Conservation (phyloP, 1,140 invertebrate genomes). For the Pseudoatta argentina region DNA sequence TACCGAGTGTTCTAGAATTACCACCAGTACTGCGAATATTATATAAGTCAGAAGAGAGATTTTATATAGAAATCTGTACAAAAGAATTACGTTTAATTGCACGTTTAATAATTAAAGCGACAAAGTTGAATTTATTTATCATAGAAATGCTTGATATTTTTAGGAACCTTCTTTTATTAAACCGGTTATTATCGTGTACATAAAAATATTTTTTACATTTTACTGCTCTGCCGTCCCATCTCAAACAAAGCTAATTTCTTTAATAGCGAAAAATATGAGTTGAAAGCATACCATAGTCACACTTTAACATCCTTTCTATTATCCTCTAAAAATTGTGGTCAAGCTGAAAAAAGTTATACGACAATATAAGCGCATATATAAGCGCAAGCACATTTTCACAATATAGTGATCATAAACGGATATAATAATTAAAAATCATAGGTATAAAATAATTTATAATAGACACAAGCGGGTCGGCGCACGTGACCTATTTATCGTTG, state of each 20-base stretch:
- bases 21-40: not conserved
- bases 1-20: conserved; percentile 11
- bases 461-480: conserved; percentile 49
- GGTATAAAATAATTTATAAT: conserved; percentile 59
- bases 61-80: not conserved
- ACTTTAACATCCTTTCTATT: conserved; percentile 47
- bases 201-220: conserved; percentile 57
- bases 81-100: not conserved
- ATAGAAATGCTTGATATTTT: conserved; percentile 16
- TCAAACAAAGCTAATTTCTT: conserved; percentile 55
- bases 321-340: conserved; percentile 23
- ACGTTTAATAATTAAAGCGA: not conserved
- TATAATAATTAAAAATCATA: conserved; percentile 58
- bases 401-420: conserved; percentile 31
- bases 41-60: not conserved
- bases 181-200: not conserved
- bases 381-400: not conserved
- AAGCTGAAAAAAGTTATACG: conserved; percentile 15
- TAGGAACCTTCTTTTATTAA: not conserved
- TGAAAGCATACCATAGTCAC: conserved; percentile 3
- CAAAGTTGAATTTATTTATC: not conserved
- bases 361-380: not conserved
- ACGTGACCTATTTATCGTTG: conserved; percentile 71
- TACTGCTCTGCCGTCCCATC: not conserved
- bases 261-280: conserved; percentile 40